Evolutionary conservation across 2,888 invertebrate species (phyloP), one percentile per base, ranked within the genome.

Genomic region (Eurytoma californica): DNA sequence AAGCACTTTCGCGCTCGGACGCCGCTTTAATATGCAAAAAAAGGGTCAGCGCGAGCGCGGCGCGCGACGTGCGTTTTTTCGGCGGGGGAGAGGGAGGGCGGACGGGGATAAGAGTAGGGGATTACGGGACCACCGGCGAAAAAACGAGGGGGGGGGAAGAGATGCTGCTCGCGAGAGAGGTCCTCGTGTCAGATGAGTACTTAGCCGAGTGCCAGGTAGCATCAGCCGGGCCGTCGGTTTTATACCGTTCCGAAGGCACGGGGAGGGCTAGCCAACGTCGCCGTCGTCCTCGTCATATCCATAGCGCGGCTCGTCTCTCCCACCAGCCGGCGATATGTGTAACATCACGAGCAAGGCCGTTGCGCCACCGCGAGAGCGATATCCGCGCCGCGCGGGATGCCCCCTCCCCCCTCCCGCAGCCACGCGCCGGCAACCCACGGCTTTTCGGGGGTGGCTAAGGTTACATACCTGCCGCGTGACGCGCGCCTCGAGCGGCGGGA

Each of bases 291-390:
- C 72, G 57, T 78, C 75, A 65, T 39, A 39, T 65, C 72, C 68
- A n/a, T n/a, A 7, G 39, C 9, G 39, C 7, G 51, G 74, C 65
- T 72, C 65, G 69, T 63, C 68, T 51, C 49, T 49, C 77, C 83
- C 80, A 39, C 39, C 55, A 80, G 69, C 83, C 82, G 77, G 86
- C 86, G 85, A 87, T 86, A 86, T 88, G 86, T 88, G 87, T 86
- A 87, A 88, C 87, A 88, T 87, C 84, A 85, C 87, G 88, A 87
- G 87, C 88, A 88, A 88, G 88, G 87, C 85, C 87, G 85, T 88
- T 88, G 86, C 87, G 85, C 84, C 87, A 87, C 83, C 70, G 61
- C 70, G 61, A n/a, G 12, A 30, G 49, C 51, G 55, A 77, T 67
- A 60, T 72, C 30, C 53, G 72, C 30, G 39, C 65, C 30, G 39